phyloP scores from a whole-genome alignment of 92 coral and sea anemone species.

The Parazoanthus swiftii region DNA sequence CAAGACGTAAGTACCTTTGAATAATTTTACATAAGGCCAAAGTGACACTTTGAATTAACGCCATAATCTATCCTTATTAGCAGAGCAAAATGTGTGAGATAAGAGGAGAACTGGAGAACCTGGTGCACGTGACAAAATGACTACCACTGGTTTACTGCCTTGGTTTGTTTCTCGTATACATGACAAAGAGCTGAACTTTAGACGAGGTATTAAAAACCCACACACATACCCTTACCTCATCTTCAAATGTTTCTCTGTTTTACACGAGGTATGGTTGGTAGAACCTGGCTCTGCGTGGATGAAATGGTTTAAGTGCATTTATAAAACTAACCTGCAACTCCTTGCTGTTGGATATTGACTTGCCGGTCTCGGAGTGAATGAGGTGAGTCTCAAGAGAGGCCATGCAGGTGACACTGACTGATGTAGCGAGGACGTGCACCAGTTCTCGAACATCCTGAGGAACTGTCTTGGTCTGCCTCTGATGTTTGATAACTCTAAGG shows the following conservation, averaged over 20 bases:
- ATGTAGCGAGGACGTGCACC: slow-evolving; percentile 71
- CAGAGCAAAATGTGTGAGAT: background rate
- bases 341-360: slow-evolving; percentile 75
- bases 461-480: slow-evolving; percentile 82
- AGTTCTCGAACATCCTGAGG: slow-evolving; percentile 84
- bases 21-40: background rate
- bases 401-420: slow-evolving; percentile 79
- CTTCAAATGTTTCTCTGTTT: background rate
- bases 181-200: background rate
- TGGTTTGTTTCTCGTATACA: too few species aligned
- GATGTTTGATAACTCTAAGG: slow-evolving; percentile 84
- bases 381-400: slow-evolving; percentile 79
- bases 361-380: slow-evolving; percentile 72
- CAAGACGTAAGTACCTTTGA: background rate
- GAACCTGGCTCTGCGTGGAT: background rate
- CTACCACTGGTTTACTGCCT: background rate
- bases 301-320: background rate
- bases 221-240: background rate
- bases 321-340: slow-evolving; percentile 36
- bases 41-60: background rate
- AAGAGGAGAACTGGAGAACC: background rate
- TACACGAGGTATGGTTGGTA: background rate
- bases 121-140: background rate
- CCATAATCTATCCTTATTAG: background rate
- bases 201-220: background rate